Evolutionary conservation across 2,888 invertebrate species (phyloP).

Genomic region (Noctua fimbriata): DNA sequence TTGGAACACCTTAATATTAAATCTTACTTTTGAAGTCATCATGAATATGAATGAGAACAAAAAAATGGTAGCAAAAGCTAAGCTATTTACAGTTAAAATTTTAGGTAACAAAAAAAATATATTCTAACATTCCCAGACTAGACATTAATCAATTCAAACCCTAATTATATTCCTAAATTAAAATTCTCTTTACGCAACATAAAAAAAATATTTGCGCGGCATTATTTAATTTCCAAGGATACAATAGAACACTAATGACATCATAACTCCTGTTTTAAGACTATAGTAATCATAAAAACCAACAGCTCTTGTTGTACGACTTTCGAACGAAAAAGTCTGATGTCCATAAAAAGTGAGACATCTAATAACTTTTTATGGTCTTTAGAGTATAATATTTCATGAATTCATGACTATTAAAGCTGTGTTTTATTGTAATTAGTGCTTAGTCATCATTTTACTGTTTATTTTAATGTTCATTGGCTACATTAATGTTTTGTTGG

Average conservation of each 20-base stretch:
- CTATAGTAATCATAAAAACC: constrained; percentile 66
- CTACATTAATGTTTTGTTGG: background rate
- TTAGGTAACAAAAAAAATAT: background rate
- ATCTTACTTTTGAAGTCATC: background rate
- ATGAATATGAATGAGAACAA: background rate
- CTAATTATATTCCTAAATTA: constrained; percentile 41
- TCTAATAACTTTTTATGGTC: constrained; percentile 70
- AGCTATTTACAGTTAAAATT: background rate
- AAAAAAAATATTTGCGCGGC: constrained; percentile 58
- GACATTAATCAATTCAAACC: constrained; percentile 20
- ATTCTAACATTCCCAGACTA: background rate
- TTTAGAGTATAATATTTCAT: constrained; percentile 63
- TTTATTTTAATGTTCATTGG: constrained; percentile 7
- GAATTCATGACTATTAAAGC: constrained; percentile 50
- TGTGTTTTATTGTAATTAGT: constrained; percentile 51
- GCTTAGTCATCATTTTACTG: constrained; percentile 16
- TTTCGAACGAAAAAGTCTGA: constrained; percentile 61
- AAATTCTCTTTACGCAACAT: constrained; percentile 38
- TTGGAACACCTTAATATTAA: background rate
- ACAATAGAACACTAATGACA: constrained; percentile 65
- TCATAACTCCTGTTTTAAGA: constrained; percentile 66
- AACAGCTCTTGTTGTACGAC: constrained; percentile 64
- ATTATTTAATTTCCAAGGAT: constrained; percentile 58
- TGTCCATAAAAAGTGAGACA: constrained; percentile 63
- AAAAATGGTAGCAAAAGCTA: background rate